These are phyloP conservation scores for Ochropleura leucogaster DNA, from an alignment of 2,888 invertebrate genomes.

Conservation along the genomic window DNA sequence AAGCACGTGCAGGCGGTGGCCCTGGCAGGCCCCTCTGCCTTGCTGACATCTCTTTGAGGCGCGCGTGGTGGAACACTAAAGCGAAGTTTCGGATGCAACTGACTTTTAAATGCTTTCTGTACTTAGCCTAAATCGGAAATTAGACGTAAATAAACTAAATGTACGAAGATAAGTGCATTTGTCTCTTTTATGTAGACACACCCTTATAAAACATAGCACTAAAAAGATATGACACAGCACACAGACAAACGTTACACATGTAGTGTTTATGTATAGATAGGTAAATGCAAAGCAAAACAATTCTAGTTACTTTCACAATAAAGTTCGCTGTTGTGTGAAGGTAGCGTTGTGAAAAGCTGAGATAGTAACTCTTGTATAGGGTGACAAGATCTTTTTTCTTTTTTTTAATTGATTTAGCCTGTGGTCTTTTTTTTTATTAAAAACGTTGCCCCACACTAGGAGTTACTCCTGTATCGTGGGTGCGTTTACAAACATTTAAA, in stretches of 20 bases:
- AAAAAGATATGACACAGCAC: constrained; percentile 17
- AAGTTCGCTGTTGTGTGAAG: constrained; percentile 11
- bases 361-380: constrained; percentile 33
- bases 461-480: too few relatives aligned
- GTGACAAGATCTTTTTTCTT: constrained; percentile 28
- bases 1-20: too few relatives aligned
- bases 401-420: background rate
- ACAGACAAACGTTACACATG: constrained; percentile 8
- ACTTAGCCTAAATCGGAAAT: background rate
- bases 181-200: background rate
- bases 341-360: constrained; percentile 26
- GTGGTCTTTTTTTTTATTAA: too few relatives aligned
- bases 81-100: too few relatives aligned
- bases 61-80: too few relatives aligned
- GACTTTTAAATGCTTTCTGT: background rate
- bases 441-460: too few relatives aligned
- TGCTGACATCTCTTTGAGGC: too few relatives aligned
- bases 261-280: background rate
- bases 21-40: too few relatives aligned
- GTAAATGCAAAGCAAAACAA: constrained; percentile 33
- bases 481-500: too few relatives aligned
- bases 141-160: background rate
- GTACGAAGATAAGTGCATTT: background rate
- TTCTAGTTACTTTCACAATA: background rate
- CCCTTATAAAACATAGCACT: constrained; percentile 19